phyloP scores from a whole-genome alignment of 92 coral and sea anemone genomes.

The Galaxea fascicularis region DNA sequence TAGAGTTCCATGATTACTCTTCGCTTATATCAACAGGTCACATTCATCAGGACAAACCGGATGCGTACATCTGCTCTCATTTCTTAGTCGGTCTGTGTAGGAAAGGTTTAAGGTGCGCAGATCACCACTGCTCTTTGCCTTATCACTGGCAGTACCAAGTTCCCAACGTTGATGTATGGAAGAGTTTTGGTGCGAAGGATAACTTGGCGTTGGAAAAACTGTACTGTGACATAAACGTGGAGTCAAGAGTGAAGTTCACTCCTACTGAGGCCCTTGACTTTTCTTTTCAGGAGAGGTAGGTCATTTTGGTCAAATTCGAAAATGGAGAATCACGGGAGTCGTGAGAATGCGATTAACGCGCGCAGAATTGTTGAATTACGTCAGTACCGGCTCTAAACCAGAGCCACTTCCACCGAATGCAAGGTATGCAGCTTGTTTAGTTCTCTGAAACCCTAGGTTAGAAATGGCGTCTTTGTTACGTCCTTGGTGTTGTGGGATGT shows the following conservation, averaged over 20 bases:
- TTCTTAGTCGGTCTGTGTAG: constrained; percentile 68
- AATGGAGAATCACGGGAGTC: no score
- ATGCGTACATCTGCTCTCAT: constrained; percentile 62
- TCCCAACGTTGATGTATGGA: constrained; percentile 47
- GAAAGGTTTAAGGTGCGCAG: constrained; percentile 51
- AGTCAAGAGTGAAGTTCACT: neutral
- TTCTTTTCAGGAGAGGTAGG: constrained; percentile 10
- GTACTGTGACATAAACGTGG: constrained; percentile 68
- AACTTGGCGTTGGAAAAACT: constrained; percentile 70
- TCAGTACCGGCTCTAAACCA: no score
- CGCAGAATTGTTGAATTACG: no score
- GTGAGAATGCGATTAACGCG: no score
- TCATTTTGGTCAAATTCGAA: no score
- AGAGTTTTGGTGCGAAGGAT: constrained; percentile 52
- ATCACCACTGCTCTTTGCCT: constrained; percentile 75
- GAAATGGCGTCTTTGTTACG: no score
- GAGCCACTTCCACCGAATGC: no score
- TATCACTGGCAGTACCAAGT: constrained; percentile 82
- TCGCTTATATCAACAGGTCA: no score
- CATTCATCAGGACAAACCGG: constrained; percentile 31
- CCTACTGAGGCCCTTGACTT: constrained; percentile 6
- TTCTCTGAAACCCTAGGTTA: no score
- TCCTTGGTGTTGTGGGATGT: no score
- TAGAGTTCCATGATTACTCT: no score
- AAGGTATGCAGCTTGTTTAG: no score